phyloP scores from a whole-genome alignment of 2,888 invertebrate genomes.

The Zootermopsis nevadensis region DNA sequence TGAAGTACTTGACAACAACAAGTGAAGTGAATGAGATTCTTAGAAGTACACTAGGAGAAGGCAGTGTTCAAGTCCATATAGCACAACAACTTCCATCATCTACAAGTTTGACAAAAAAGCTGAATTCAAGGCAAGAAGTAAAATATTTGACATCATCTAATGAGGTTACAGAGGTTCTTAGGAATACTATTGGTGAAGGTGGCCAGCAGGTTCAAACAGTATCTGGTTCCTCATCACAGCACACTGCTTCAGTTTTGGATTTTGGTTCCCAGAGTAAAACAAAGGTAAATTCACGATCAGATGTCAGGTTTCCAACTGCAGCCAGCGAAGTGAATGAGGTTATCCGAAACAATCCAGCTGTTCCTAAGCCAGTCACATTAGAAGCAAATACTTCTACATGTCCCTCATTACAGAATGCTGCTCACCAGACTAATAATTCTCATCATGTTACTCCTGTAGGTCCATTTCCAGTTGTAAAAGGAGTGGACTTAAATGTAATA shows the following conservation, averaged over 20 bases:
- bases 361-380: conserved; percentile 23
- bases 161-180: conserved; percentile 42
- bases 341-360: conserved; percentile 38
- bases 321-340: conserved; percentile 50
- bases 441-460: conserved; percentile 19
- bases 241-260: neutral
- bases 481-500: conserved; percentile 49
- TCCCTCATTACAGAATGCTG: conserved; percentile 6
- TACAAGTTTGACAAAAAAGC: neutral
- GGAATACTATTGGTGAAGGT: conserved; percentile 32
- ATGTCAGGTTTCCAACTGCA: conserved; percentile 44
- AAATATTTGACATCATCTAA: conserved; percentile 43
- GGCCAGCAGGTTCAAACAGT: conserved; percentile 26
- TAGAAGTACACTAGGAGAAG: conserved; percentile 42
- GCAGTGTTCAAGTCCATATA: conserved; percentile 12
- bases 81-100: neutral
- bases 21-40: conserved; percentile 48
- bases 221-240: conserved; percentile 12
- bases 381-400: neutral
- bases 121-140: conserved; percentile 29
- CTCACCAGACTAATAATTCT: conserved; percentile 3
- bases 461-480: conserved; percentile 48
- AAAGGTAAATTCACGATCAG: conserved; percentile 28
- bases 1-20: conserved; percentile 47
- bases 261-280: conserved; percentile 35